phyloP scores from a whole-genome alignment of 2,797 vertebrate species.

The Crypturellus tataupa region DNA sequence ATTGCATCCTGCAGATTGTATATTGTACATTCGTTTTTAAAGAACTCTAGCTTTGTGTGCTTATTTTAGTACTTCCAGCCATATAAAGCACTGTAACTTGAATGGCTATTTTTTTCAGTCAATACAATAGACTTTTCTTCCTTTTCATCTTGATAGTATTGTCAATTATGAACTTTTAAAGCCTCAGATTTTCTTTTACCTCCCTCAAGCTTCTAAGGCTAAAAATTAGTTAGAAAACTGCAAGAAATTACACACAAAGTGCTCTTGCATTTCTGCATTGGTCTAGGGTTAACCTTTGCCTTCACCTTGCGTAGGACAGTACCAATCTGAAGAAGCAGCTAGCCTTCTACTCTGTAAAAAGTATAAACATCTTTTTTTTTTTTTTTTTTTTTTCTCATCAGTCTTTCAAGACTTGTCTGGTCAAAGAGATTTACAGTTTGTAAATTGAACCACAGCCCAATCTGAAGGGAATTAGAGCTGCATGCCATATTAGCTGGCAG shows the following conservation, averaged over 20 bases:
- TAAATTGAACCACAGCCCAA: not conserved
- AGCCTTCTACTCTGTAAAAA: not conserved
- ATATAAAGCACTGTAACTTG: constrained; percentile 31
- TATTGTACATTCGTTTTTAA: not conserved
- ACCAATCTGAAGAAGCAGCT: not conserved
- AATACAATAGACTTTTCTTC: constrained; percentile 56
- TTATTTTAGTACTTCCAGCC: constrained; percentile 68
- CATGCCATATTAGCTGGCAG: not conserved
- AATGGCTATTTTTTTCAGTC: constrained; percentile 48
- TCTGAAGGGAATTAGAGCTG: not conserved
- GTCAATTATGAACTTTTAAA: constrained; percentile 36
- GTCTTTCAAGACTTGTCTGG: not conserved
- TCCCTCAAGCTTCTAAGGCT: not conserved
- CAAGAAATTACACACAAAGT: not conserved
- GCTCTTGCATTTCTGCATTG: not conserved
- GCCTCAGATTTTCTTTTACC: not conserved
- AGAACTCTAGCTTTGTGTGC: constrained; percentile 55
- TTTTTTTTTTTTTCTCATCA: not conserved
- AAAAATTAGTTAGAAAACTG: not conserved
- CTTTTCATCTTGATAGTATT: constrained; percentile 37
- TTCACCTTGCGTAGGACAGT: not conserved
- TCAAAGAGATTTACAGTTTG: not conserved
- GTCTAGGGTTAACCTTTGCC: not conserved
- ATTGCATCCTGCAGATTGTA: constrained; percentile 55
- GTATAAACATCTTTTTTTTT: not conserved